Evolutionary conservation across 1,140 invertebrate genomes (phyloP).

Genomic region (Euschistus heros): DNA sequence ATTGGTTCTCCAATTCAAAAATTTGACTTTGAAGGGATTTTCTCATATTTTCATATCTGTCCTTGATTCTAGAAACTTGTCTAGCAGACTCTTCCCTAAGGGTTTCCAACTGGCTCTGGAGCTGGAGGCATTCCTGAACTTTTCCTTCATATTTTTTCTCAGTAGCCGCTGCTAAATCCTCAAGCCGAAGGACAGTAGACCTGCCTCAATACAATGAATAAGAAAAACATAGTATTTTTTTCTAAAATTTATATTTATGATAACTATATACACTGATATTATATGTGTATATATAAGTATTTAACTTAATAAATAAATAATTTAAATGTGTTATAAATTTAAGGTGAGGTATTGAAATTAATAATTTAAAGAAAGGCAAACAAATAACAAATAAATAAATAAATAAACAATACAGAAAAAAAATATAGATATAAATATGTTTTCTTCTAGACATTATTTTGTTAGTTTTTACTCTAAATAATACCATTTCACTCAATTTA

Average conservation of each 20-base stretch:
- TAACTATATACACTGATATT: no score
- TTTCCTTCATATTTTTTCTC: conserved; percentile 42
- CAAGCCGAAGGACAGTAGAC: conserved; percentile 34
- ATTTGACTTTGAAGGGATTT: conserved; percentile 50
- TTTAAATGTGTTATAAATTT: neutral
- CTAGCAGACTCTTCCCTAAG: conserved; percentile 58
- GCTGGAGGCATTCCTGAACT: conserved; percentile 44
- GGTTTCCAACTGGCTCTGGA: conserved; percentile 53
- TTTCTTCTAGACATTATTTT: no score
- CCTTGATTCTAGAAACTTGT: conserved; percentile 54
- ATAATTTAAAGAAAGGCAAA: no score
- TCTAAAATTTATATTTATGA: no score
- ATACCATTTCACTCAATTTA: no score
- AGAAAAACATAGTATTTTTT: neutral
- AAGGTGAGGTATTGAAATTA: no score
- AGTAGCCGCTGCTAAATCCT: conserved; percentile 41
- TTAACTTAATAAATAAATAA: neutral
- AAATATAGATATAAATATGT: no score
- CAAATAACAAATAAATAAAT: no score
- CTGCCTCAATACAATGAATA: conserved; percentile 27
- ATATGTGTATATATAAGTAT: neutral
- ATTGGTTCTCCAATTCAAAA: conserved; percentile 49
- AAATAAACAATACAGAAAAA: no score
- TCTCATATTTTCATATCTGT: conserved; percentile 49
- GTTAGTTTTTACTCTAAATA: no score